These are phyloP conservation scores for Drosophila birchii DNA, from an alignment of 2,888 invertebrate species.

Conservation along the genomic window DNA sequence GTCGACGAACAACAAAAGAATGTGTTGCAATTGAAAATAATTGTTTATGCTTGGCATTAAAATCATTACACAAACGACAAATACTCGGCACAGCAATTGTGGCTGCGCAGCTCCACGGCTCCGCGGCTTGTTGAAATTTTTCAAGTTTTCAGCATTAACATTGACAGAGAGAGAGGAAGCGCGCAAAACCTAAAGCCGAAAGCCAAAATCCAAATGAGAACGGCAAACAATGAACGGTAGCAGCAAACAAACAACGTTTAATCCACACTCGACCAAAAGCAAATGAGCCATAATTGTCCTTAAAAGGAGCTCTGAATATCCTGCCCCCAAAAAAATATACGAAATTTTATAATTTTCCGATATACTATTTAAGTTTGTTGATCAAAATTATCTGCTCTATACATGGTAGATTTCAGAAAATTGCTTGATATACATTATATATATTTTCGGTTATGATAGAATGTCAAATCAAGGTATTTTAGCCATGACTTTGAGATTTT, in stretches of 20 bases:
- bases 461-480: neutral
- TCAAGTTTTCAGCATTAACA: slow-evolving; percentile 75
- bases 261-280: slow-evolving; percentile 5
- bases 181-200: slow-evolving; percentile 44
- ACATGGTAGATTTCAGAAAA: too few species aligned
- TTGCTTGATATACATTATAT: neutral
- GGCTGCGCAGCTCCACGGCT: neutral
- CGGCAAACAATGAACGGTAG: slow-evolving; percentile 61
- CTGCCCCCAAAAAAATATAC: neutral
- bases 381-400: too few species aligned
- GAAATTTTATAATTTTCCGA: neutral
- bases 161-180: slow-evolving; percentile 77
- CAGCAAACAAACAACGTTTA: slow-evolving; percentile 23
- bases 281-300: neutral
- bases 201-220: slow-evolving; percentile 56
- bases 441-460: neutral
- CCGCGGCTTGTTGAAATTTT: slow-evolving; percentile 49
- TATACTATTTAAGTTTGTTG: neutral
- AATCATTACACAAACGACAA: slow-evolving; percentile 74
- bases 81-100: slow-evolving; percentile 46
- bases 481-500: neutral
- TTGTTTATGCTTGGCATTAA: slow-evolving; percentile 78
- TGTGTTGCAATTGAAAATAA: slow-evolving; percentile 77
- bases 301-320: neutral
- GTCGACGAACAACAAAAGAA: slow-evolving; percentile 74